Evolutionary conservation across 2,797 vertebrate genomes (phyloP).

Genomic region (Argentina silus): DNA sequence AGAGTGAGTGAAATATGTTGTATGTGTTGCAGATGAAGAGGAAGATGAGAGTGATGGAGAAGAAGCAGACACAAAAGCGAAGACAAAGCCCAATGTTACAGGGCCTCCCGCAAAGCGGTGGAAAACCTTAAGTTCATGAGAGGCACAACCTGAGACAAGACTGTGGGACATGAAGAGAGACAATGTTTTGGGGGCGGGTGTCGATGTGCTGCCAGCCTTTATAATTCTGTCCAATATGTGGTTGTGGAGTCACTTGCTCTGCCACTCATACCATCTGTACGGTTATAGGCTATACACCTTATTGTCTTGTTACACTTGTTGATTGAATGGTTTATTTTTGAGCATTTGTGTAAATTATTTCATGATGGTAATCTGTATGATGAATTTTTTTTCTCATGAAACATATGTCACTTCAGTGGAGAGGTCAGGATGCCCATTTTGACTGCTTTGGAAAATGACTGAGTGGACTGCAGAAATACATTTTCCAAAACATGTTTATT

Average conservation of each 20-base stretch:
- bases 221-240: background rate
- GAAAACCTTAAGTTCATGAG: slow-evolving; percentile 58
- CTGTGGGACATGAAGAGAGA: background rate
- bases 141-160: background rate
- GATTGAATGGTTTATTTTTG: background rate
- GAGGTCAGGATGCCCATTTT: background rate
- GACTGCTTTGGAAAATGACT: background rate
- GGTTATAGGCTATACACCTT: background rate
- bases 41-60: slow-evolving; percentile 72
- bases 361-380: too few species aligned
- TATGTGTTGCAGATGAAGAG: slow-evolving; percentile 56
- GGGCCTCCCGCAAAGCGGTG: slow-evolving; percentile 82
- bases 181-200: background rate
- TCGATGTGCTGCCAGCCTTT: background rate
- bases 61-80: slow-evolving; percentile 23
- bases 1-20: background rate
- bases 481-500: slow-evolving; percentile 11
- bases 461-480: background rate
- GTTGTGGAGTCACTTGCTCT: background rate
- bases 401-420: too few species aligned
- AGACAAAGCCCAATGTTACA: slow-evolving; percentile 15
- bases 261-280: background rate
- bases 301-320: background rate
- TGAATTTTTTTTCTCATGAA: too few species aligned
- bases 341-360: slow-evolving; percentile 7